Conservation (phyloP, 2,888 invertebrate genomes). For the Folsomia candida region DNA sequence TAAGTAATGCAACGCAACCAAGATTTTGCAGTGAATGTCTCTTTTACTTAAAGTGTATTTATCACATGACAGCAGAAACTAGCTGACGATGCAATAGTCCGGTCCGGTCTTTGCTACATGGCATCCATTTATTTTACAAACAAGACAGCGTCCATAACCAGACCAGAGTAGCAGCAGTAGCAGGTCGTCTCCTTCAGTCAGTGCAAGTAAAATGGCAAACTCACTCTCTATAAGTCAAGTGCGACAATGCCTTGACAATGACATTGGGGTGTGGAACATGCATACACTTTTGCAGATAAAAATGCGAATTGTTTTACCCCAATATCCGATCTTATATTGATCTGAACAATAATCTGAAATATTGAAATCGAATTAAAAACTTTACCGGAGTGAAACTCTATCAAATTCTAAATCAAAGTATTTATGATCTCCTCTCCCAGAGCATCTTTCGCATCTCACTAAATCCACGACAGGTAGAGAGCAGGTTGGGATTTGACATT, state of each 20-base stretch:
- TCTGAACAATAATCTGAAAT: too few species aligned
- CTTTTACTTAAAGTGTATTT: constrained; percentile 46
- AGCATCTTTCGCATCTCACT: neutral
- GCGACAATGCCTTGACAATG: neutral
- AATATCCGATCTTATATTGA: too few species aligned
- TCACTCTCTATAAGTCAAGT: neutral
- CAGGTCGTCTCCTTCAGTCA: neutral
- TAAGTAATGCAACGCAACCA: neutral
- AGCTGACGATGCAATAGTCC: neutral
- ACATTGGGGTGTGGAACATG: constrained; percentile 25
- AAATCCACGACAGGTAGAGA: neutral
- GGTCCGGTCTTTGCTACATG: neutral
- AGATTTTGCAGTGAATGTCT: constrained; percentile 33
- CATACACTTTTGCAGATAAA: constrained; percentile 28
- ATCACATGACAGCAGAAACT: constrained; percentile 29
- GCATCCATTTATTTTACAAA: neutral
- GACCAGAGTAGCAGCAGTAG: neutral
- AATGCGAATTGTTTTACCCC: neutral
- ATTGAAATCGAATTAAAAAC: too few species aligned
- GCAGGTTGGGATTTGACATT: neutral
- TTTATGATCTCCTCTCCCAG: neutral
- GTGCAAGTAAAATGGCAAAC: neutral
- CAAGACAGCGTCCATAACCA: neutral
- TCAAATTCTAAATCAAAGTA: neutral
- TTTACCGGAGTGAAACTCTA: too few species aligned